phyloP scores from a whole-genome alignment of 2,888 invertebrate species.

The Drosophila fungiperda region DNA sequence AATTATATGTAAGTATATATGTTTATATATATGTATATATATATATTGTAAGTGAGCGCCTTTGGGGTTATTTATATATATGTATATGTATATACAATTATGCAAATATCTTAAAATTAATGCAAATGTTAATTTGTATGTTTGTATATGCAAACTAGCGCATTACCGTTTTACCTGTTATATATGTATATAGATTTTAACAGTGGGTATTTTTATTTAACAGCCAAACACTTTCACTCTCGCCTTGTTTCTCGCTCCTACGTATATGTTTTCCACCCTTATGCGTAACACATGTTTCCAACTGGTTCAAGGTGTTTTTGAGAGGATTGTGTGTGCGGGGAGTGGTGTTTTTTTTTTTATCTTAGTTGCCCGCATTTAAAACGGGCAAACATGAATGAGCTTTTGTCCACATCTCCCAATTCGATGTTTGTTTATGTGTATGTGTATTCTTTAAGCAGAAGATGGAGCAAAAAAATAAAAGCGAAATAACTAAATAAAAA shows the following conservation, averaged over 20 bases:
- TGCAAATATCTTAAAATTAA: background rate
- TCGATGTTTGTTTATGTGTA: background rate
- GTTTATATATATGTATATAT: background rate
- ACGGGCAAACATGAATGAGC: background rate
- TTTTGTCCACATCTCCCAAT: background rate
- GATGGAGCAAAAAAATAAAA: background rate
- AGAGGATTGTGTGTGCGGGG: background rate
- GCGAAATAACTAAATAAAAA: background rate
- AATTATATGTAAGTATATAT: background rate
- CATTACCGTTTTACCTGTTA: background rate
- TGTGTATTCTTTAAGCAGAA: background rate
- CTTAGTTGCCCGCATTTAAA: background rate
- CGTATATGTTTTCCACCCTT: slow-evolving; percentile 40
- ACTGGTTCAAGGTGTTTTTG: slow-evolving; percentile 41
- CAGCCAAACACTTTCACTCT: background rate
- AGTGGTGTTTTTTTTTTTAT: background rate
- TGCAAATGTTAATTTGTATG: background rate
- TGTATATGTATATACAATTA: background rate
- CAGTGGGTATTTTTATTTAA: background rate
- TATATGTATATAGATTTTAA: background rate
- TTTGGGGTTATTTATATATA: too few relatives aligned
- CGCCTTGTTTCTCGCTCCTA: background rate
- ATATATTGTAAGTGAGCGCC: too few relatives aligned
- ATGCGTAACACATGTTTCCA: slow-evolving; percentile 40
- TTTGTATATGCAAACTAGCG: background rate